A percentile compares a stretch with the other conserved stretches of the same genome.
Conservation (phyloP, 2,797 vertebrate genomes). For the Enteromius radiatus region DNA sequence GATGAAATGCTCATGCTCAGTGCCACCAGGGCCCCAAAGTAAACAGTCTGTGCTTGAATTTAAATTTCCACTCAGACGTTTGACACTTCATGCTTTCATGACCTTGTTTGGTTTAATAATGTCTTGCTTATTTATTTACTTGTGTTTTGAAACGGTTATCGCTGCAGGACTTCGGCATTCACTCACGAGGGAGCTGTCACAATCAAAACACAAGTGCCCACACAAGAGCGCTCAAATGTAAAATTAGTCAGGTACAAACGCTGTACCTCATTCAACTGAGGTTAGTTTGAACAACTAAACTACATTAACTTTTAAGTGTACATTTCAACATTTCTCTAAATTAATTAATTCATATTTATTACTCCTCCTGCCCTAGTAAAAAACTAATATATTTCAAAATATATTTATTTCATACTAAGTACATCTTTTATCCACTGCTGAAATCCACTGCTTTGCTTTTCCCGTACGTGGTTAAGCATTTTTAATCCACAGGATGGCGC, state of each 20-base stretch:
- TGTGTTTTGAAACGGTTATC: conserved; percentile 19
- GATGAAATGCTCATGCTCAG: conserved; percentile 30
- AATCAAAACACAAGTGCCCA: conserved; percentile 20
- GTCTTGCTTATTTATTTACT: conserved; percentile 24
- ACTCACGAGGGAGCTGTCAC: conserved; percentile 21
- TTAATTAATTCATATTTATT: neutral
- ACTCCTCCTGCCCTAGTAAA: neutral
- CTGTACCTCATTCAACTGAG: neutral
- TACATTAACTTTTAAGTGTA: neutral
- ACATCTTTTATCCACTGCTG: too few species aligned
- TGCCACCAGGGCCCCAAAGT: conserved; percentile 33
- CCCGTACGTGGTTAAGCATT: too few species aligned
- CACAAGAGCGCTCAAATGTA: conserved; percentile 6
- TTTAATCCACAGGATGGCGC: too few species aligned
- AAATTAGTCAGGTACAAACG: conserved; percentile 18
- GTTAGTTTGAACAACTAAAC: neutral
- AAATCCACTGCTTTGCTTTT: too few species aligned
- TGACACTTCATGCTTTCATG: conserved; percentile 31
- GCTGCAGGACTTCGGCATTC: neutral
- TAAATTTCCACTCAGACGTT: conserved; percentile 17
- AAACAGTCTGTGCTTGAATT: conserved; percentile 6
- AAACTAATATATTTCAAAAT: too few species aligned
- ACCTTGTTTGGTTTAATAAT: conserved; percentile 33
- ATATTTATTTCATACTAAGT: too few species aligned
- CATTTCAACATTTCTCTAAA: neutral